Percentiles rank a stretch among this genome's conserved stretches.
Conservation (phyloP, 2,797 vertebrate species). For the Enteromius argenteus region DNA sequence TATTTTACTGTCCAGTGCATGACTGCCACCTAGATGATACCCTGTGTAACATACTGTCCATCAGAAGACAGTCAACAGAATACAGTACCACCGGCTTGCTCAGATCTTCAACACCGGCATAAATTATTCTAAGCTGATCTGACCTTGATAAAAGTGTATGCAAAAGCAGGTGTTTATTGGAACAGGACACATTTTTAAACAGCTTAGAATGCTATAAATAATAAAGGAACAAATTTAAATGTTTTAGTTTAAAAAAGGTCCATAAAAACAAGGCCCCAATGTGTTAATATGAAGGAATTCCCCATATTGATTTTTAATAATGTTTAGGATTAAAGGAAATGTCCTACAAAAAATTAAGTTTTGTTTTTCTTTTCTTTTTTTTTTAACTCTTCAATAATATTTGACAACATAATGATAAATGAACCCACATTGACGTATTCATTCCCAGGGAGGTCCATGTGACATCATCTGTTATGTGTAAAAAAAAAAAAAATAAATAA, state of each 20-base stretch:
- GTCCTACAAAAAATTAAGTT: neutral
- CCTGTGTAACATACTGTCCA: neutral
- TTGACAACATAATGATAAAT: neutral
- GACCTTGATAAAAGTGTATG: neutral
- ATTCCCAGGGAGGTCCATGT: conserved; percentile 17
- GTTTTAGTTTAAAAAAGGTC: neutral
- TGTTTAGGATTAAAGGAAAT: neutral
- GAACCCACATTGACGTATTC: neutral
- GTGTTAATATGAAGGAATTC: neutral
- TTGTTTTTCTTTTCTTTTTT: neutral
- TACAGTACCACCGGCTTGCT: neutral
- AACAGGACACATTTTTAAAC: neutral
- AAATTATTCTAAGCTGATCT: neutral
- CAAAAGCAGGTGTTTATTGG: neutral
- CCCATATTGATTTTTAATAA: neutral
- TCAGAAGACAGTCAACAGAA: neutral
- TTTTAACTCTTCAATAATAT: neutral
- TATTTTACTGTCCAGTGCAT: neutral
- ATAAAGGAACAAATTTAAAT: no score
- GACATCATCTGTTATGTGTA: conserved; percentile 42
- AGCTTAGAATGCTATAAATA: neutral
- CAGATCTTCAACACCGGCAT: neutral
- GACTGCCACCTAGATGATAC: conserved; percentile 41
- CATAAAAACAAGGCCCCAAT: neutral
- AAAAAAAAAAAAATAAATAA: neutral